Evolutionary conservation across 2,888 invertebrate species (phyloP).

Genomic region (Nemotelus pantherinus): DNA sequence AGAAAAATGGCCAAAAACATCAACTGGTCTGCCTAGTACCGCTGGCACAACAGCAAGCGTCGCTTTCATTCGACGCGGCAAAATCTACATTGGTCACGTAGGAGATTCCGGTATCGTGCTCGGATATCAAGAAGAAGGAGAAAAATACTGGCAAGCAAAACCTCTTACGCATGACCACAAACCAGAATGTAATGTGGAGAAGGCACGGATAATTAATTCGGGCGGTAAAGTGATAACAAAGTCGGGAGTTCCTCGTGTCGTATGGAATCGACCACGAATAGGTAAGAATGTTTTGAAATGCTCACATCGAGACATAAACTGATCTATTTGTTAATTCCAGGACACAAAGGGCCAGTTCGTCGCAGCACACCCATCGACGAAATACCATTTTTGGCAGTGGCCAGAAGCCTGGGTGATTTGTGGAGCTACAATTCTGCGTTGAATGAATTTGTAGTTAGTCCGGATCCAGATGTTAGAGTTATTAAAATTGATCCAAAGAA

Average conservation of each 20-base stretch:
- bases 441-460: conserved; percentile 96
- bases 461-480: conserved; percentile 94
- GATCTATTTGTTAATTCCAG: conserved; percentile 43
- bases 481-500: conserved; percentile 80
- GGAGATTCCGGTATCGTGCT: conserved; percentile 97
- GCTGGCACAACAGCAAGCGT: conserved; percentile 98
- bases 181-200: conserved; percentile 88
- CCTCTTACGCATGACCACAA: conserved; percentile 94
- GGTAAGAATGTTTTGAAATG: conserved; percentile 63
- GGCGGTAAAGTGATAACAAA: conserved; percentile 83
- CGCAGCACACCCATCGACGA: conserved; percentile 91
- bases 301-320: background rate
- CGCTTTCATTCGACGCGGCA: conserved; percentile 91
- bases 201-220: conserved; percentile 80
- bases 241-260: conserved; percentile 92
- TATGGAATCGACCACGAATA: conserved; percentile 92
- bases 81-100: conserved; percentile 97
- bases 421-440: conserved; percentile 96
- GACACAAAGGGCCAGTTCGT: conserved; percentile 80
- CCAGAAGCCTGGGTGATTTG: conserved; percentile 93
- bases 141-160: conserved; percentile 80
- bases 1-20: conserved; percentile 97
- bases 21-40: conserved; percentile 93
- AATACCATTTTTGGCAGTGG: conserved; percentile 95
- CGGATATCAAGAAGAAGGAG: conserved; percentile 79